Evolutionary conservation across 92 coral and sea anemone species (phyloP).

Genomic region (Epizoanthus ramosus): DNA sequence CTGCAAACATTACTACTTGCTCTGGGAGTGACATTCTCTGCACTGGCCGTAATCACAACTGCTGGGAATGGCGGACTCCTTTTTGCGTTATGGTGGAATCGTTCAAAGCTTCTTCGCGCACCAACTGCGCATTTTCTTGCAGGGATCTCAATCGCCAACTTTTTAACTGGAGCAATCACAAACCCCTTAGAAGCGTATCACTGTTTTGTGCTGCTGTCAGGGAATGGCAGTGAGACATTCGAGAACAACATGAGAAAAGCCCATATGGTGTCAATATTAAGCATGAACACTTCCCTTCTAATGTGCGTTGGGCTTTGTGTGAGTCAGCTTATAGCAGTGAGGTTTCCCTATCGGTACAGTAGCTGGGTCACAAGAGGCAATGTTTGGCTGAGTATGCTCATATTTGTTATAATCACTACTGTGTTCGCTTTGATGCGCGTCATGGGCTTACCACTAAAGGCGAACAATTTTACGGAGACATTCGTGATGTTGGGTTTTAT

Average conservation of each 20-base stretch:
- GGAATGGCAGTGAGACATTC: constrained; percentile 5
- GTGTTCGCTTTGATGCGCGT: constrained; percentile 28
- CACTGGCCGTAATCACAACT: constrained; percentile 13
- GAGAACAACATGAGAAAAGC: constrained; percentile 35
- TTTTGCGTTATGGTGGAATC: constrained; percentile 24
- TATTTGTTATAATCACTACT: not conserved
- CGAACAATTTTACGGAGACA: constrained; percentile 11
- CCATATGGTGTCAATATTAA: constrained; percentile 19
- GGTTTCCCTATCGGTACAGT: constrained; percentile 19
- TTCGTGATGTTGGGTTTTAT: constrained; percentile 25
- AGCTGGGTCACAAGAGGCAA: constrained; percentile 22
- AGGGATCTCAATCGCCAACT: constrained; percentile 35
- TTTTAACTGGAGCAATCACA: constrained; percentile 29
- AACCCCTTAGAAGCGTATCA: constrained; percentile 30
- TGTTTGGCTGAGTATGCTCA: constrained; percentile 18
- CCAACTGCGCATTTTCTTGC: constrained; percentile 19
- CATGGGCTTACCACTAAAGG: constrained; percentile 22
- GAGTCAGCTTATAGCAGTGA: constrained; percentile 23
- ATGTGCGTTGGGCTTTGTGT: constrained; percentile 26
- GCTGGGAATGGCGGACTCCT: not conserved
- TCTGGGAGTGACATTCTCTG: constrained; percentile 13
- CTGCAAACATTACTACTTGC: not conserved
- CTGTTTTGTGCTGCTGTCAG: constrained; percentile 6
- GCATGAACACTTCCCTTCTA: constrained; percentile 21
- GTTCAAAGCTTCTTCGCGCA: constrained; percentile 14